Base-by-base conservation (phyloP, 2,113 vertebrate genomes). In the Cyprinus carpio region DNA sequence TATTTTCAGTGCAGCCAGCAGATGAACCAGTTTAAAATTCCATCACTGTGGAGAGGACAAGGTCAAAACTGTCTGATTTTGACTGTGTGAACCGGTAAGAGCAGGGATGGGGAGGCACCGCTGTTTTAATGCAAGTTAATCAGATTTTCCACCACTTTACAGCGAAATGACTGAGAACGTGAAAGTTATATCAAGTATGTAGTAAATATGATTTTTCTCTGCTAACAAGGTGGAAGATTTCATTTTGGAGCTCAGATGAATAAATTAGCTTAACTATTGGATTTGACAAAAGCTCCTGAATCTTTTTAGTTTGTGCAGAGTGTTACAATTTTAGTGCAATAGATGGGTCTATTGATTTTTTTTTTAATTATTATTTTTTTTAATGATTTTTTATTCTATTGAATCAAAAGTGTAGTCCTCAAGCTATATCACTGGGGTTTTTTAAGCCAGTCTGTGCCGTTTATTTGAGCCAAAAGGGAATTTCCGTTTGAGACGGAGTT, bases 141-240 rank as follows among this genome's bases (percentile, higher is more conserved):
- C 58, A 80, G 58, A 12, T 80, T 80, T 80, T 80, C n/a, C 37
- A 18, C 77, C 2, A 1, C 10, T 46, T 62, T 43, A 29, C 23
- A 80, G 8, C 7, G 20, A 64, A 27, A 78, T 60, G 76, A 37
- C 56, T 16, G 54, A 37, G 76, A 80, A 80, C 8, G 37, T 64
- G 58, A 80, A 80, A 11, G n/a, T 80, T 1, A 64, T 64, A 80
- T 43, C 58, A 80, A 46, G 16, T 58, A 64, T 9, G n/a, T n/a
- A 29, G 34, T 64, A 46, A n/a, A 80, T 18, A 29, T 2, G 78
- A 80, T 80, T 80, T n/a, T 80, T 7, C 58, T 46, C 9, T 1
- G n/a, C 20, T 80, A 80, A 64, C 58, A 80, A 46, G n/a, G 15
- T 29, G 58, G 7, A 64, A 43, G n/a, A 80, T 64, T 80, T 25